Conservation (phyloP, 2,113 vertebrate species). For the Gopherus evgoodei region DNA sequence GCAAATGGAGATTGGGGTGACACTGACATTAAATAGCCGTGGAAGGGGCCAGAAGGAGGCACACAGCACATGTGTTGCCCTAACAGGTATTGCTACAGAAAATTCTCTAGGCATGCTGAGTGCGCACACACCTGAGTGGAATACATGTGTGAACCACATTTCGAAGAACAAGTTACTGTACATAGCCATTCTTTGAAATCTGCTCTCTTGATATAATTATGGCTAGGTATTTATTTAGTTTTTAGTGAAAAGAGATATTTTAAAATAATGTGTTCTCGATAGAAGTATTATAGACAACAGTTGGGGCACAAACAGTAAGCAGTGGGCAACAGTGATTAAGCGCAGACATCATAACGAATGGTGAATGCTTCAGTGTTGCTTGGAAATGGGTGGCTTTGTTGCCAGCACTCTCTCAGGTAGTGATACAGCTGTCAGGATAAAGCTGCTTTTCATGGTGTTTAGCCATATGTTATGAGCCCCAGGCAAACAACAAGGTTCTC, state of each 20-base stretch:
- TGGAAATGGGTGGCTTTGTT: neutral
- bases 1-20: too few relatives aligned
- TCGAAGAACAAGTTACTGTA: neutral
- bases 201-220: neutral
- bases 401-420: neutral
- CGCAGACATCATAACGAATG: neutral
- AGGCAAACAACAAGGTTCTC: neutral
- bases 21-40: too few relatives aligned
- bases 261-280: neutral
- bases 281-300: neutral
- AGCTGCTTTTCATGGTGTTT: neutral
- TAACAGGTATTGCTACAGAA: neutral
- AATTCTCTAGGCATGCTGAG: neutral
- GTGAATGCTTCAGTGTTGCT: neutral
- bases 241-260: constrained; percentile 3
- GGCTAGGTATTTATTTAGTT: neutral
- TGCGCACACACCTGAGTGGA: neutral
- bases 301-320: neutral
- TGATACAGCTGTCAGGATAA: neutral
- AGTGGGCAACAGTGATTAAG: neutral
- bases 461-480: neutral
- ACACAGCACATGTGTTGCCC: too few relatives aligned
- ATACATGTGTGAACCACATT: neutral
- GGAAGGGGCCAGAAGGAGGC: too few relatives aligned
- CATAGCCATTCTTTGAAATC: neutral